Percentiles rank a stretch among this genome's conserved stretches.
Conservation (phyloP, 2,797 vertebrate genomes). For the Crypturellus tataupa region DNA sequence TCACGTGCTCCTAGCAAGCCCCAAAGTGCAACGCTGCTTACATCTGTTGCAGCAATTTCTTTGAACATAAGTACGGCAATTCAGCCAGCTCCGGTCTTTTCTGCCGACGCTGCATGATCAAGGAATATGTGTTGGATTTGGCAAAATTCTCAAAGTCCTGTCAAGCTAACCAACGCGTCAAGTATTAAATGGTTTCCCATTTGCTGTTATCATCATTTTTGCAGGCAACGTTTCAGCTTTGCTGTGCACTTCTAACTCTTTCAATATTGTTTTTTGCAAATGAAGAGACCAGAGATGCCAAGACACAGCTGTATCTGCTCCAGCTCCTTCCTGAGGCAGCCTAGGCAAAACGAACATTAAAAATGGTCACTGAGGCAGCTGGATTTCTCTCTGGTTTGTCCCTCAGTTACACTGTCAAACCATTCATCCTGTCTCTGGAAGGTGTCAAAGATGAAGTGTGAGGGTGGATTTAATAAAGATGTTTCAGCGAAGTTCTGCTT, state of each 20-base stretch:
- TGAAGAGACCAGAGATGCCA: not conserved
- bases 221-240: not conserved
- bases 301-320: rapidly evolving
- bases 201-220: conserved; percentile 69
- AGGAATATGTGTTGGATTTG: not conserved
- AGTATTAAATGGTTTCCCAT: not conserved
- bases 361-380: not conserved
- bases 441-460: not conserved
- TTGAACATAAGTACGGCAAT: rapidly evolving
- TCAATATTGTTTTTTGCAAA: conserved; percentile 26
- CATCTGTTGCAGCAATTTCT: not conserved
- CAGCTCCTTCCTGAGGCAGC: not conserved
- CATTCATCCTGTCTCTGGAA: not conserved
- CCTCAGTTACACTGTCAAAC: not conserved
- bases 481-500: not conserved
- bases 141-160: not conserved
- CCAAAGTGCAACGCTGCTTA: not conserved
- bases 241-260: not conserved
- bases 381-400: not conserved
- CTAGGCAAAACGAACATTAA: conserved; percentile 1
- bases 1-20: not conserved
- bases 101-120: not conserved
- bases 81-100: not conserved
- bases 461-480: conserved; percentile 5
- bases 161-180: conserved; percentile 5